phyloP scores from a whole-genome alignment of 2,888 invertebrate species.

The Deilephila porcellus region DNA sequence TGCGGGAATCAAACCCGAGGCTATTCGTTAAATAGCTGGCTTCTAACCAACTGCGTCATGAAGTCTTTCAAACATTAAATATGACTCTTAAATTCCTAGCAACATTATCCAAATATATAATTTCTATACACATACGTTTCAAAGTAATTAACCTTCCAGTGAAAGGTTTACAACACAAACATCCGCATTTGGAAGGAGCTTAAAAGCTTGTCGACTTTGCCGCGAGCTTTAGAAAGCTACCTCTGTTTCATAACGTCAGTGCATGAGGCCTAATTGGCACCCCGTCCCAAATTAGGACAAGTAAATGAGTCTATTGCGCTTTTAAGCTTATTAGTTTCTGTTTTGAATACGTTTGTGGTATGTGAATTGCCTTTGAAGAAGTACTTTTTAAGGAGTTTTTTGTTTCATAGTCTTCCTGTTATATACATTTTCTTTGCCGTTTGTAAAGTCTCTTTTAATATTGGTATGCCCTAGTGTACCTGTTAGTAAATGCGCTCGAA shows the following conservation, averaged over 20 bases:
- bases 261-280: not conserved
- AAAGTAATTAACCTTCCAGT: not conserved
- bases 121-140: not conserved
- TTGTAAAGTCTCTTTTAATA: no score
- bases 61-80: no score
- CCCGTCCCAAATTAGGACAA: not conserved
- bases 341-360: not conserved
- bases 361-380: no score
- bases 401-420: no score
- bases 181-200: conserved; percentile 1
- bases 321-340: not conserved
- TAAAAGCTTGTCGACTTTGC: conserved; percentile 14
- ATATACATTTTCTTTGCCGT: no score
- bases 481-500: no score
- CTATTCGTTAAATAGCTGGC: no score
- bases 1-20: no score
- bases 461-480: no score
- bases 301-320: not conserved
- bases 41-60: no score
- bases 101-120: not conserved
- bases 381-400: no score
- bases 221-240: not conserved
- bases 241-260: not conserved
- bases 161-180: not conserved
- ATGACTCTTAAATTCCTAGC: no score